Evolutionary conservation across 2,797 vertebrate species (phyloP), one percentile per base, ranked within the genome.

Genomic region (Taeniopygia guttata): DNA sequence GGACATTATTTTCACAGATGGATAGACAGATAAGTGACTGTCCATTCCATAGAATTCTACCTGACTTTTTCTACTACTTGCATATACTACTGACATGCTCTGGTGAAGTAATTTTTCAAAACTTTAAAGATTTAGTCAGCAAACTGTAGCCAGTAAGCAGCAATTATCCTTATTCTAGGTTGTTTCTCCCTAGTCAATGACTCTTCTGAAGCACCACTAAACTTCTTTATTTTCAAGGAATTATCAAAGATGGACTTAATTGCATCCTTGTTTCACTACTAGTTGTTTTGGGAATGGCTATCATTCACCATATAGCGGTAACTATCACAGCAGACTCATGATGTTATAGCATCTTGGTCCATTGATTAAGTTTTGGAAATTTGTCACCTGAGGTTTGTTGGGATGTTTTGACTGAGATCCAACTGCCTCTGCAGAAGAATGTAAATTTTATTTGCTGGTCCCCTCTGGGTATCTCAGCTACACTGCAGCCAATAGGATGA

Each of bases 401-500:
- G 16, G 7, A 10, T 93, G 32, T 60, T 82, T 32, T 78, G 29
- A 42, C 19, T 45, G 45, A 70, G 20, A 52, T 45, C 4, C 7
- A 64, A 26, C 4, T 42, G 5, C 13, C 20, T 19, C 10, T 59
- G 22, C 11, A 74, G 32, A 84, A 43, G 11, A 84, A 54, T n/a
- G 20, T 22, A 8, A 6, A 22, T 62, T 77, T 80, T 62, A 13
- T 45, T 38, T 83, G 4, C 11, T 60, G 12, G 19, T 69, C 2
- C 4, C 13, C 13, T 73, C 43, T 49, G 29, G 9, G 13, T 46
- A n/a, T 48, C 27, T 74, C 40, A 59, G 14, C 12, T 42, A 54
- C 38, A 17, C 26, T 80, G 16, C 4, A 83, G 21, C 6, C 9
- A 64, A 12, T 66, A 0, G 0, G 58, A 8, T 34, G 1, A 32